These are phyloP conservation scores for Halcyon malimbica DNA, from an alignment of 2,113 vertebrate species.

Conservation along the genomic window DNA sequence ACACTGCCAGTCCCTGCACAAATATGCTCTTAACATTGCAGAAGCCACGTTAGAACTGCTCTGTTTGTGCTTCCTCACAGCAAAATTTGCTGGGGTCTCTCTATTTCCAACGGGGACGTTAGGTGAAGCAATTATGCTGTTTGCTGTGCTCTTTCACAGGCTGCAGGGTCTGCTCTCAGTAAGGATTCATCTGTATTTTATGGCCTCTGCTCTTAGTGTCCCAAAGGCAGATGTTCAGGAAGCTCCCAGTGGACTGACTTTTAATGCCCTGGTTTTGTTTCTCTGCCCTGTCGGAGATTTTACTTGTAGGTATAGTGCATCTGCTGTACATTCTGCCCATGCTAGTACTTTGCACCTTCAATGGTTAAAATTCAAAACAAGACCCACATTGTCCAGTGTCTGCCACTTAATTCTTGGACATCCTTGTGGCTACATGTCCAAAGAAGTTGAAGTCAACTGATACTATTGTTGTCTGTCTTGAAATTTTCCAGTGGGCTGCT, in stretches of 20 bases:
- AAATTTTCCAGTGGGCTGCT: background rate
- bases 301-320: background rate
- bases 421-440: background rate
- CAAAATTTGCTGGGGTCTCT: background rate
- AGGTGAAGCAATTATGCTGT: background rate
- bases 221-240: background rate
- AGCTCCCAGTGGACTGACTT: background rate
- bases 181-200: background rate
- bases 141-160: background rate
- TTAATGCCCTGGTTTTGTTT: background rate
- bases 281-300: background rate
- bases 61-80: background rate
- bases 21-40: background rate
- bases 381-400: background rate
- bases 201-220: background rate
- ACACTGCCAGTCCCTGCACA: conserved; percentile 31
- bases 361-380: background rate
- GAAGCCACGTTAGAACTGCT: background rate
- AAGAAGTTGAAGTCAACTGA: background rate
- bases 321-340: background rate
- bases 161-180: background rate
- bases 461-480: background rate
- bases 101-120: fast-evolving
- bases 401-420: background rate
- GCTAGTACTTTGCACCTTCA: background rate